These are phyloP conservation scores for Zoanthus gigantus DNA, from an alignment of 92 coral and sea anemone species.

Conservation along the genomic window DNA sequence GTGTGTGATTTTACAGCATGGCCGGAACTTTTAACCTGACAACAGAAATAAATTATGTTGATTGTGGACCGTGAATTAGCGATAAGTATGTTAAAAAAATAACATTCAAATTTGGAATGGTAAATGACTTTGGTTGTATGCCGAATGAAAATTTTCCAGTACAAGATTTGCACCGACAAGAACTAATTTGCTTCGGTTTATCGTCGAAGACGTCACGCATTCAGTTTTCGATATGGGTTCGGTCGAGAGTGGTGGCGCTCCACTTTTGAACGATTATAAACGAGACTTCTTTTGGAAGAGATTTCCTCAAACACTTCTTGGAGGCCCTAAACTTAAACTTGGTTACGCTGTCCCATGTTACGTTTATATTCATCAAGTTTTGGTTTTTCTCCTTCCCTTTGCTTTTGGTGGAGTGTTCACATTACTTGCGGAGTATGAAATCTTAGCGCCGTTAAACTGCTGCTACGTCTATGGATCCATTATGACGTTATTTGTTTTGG, in stretches of 20 bases:
- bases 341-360: slow-evolving; percentile 89
- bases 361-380: slow-evolving; percentile 83
- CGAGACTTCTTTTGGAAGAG: slow-evolving; percentile 93
- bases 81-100: background rate
- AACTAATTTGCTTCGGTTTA: background rate
- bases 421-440: slow-evolving; percentile 71
- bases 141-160: slow-evolving; percentile 6
- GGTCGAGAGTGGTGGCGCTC: slow-evolving; percentile 85
- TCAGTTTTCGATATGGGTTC: slow-evolving; percentile 68
- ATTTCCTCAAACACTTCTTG: slow-evolving; percentile 89
- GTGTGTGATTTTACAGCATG: background rate
- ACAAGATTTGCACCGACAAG: background rate
- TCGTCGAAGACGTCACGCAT: slow-evolving; percentile 2
- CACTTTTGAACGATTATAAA: slow-evolving; percentile 96
- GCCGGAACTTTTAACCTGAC: background rate
- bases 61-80: background rate
- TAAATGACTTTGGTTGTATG: background rate
- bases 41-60: background rate
- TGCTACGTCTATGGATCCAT: slow-evolving; percentile 84
- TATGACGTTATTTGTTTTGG: slow-evolving; percentile 62
- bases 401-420: slow-evolving; percentile 87
- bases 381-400: slow-evolving; percentile 81
- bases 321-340: slow-evolving; percentile 87
- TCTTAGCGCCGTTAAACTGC: slow-evolving; percentile 64
- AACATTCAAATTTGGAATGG: background rate